Conservation (phyloP, 2,113 vertebrate genomes). For the Cephalophus harveyi region DNA sequence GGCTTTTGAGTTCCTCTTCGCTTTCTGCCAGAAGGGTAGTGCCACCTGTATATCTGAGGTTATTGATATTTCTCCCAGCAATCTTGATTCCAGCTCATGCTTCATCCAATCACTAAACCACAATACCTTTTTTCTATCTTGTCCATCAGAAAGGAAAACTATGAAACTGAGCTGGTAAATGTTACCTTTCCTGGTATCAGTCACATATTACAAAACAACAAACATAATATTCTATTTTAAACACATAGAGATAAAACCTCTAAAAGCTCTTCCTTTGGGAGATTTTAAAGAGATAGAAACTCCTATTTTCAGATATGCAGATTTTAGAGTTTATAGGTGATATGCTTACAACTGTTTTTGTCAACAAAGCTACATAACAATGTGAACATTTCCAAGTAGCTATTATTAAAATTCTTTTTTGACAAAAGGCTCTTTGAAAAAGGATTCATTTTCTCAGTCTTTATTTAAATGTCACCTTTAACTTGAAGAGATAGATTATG, state of each 20-base stretch:
- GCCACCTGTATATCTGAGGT: not conserved
- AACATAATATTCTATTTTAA: not conserved
- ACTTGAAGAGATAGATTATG: not conserved
- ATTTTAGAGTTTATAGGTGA: not conserved
- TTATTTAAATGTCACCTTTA: constrained; percentile 19
- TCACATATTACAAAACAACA: not conserved
- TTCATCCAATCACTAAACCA: not conserved
- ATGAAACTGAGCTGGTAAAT: not conserved
- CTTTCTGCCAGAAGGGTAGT: not conserved
- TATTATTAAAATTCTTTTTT: constrained; percentile 1
- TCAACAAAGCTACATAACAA: not conserved
- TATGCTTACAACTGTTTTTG: not conserved
- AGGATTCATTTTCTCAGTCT: constrained; percentile 4
- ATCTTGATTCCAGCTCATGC: not conserved
- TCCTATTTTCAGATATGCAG: not conserved
- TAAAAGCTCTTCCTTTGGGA: not conserved
- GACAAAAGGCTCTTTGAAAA: not conserved
- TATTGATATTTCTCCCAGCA: not conserved
- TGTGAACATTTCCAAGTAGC: not conserved
- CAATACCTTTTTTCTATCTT: not conserved
- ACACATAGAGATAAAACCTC: not conserved
- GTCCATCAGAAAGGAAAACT: not conserved
- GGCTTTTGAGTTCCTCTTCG: not conserved
- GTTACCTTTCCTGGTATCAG: not conserved
- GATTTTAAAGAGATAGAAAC: not conserved